Conservation (phyloP, 2,113 vertebrate species). For the Petrocephalus microphthalmus region DNA sequence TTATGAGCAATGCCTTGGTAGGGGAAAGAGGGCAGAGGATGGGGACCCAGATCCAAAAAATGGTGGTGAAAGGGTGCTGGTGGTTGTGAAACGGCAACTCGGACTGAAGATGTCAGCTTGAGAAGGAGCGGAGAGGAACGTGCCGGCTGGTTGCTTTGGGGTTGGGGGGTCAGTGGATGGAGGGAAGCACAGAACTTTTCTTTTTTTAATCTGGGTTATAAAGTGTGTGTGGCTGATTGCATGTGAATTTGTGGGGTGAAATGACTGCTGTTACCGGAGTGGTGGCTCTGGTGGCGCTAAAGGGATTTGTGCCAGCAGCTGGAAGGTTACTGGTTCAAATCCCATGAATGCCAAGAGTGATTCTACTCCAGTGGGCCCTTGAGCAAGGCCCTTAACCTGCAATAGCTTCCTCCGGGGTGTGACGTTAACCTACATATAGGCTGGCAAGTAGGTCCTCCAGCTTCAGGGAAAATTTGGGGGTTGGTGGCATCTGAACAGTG, state of each 20-base stretch:
- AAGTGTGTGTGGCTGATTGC: background rate
- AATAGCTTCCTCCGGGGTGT: too few relatives aligned
- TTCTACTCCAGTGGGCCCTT: too few relatives aligned
- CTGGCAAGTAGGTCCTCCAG: too few relatives aligned
- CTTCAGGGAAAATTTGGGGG: too few relatives aligned
- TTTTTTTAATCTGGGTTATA: background rate
- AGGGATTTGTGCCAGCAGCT: too few relatives aligned
- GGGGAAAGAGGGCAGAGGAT: background rate
- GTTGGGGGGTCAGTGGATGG: background rate
- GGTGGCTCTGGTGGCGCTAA: too few relatives aligned
- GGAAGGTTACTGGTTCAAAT: too few relatives aligned
- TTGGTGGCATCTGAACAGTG: too few relatives aligned
- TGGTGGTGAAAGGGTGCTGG: background rate
- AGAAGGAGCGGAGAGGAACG: background rate
- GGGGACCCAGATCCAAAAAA: background rate
- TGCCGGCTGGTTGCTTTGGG: background rate
- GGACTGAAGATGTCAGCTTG: background rate
- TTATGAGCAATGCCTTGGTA: background rate
- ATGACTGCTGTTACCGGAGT: background rate
- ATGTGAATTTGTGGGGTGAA: background rate
- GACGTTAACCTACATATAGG: too few relatives aligned
- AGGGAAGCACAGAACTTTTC: background rate
- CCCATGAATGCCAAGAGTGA: too few relatives aligned
- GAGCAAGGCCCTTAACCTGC: too few relatives aligned
- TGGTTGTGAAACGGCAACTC: background rate